Evolutionary conservation across 2,797 vertebrate genomes (phyloP), one percentile per base, ranked within the genome.

Genomic region (Tachyglossus aculeatus): DNA sequence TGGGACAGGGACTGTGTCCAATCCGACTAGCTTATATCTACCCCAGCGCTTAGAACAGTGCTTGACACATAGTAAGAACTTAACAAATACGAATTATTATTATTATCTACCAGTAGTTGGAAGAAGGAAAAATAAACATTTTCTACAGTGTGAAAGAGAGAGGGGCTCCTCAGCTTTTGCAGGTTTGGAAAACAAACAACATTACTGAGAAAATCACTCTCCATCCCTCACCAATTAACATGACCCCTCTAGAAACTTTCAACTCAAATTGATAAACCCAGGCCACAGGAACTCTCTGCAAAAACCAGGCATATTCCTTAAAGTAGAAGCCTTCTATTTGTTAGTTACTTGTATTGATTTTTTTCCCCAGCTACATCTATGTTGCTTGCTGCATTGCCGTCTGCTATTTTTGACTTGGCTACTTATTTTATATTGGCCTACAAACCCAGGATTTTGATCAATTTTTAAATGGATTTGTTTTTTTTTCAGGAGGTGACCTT

Each of bases 311-410:
- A 53, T 61, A 63, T 67, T 78, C 31, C 41, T 71, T 70, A 80
- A 57, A 41, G 44, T 58, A 85, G 71, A 83, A 80, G 71, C 71
- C 85, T 74, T 74, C 36, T 52, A 62, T 74, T 72, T 80, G 39
- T 54, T 21, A 78, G 57, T 56, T 48, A 58, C 18, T 53, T 48
- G 7, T 61, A 83, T 74, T 77, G 70, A 82, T 67, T 64, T 82
- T 82, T 61, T 8, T 52, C 31, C 56, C 64, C 34, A 32, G 54
- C 66, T 56, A 58, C 5, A 4, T 33, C 70, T 71, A 38, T 47
- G 44, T 51, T 72, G 83, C 58, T 54, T 74, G 34, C 16, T 77
- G n/a, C 5, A 58, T 36, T 60, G 67, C 78, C 83, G 29, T 25
- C 56, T 60, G 43, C 55, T 48, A 50, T 67, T 82, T 84, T 86